phyloP scores from a whole-genome alignment of 2,888 invertebrate genomes.

The Frankliniella fusca region DNA sequence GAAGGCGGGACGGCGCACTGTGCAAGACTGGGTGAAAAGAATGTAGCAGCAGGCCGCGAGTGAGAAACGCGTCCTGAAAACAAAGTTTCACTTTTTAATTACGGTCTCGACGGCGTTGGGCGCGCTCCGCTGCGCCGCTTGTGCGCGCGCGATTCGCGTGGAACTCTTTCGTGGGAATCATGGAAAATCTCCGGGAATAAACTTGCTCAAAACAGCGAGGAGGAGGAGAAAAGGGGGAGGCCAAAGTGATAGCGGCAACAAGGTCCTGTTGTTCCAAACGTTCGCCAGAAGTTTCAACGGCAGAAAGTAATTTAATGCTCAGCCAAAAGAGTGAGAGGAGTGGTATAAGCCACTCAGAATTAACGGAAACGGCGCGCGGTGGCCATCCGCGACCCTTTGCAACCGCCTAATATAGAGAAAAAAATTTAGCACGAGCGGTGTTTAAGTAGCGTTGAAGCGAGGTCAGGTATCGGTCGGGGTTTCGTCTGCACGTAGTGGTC shows the following conservation, averaged over 20 bases:
- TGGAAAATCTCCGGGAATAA: slow-evolving; percentile 1
- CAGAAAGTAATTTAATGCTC: neutral
- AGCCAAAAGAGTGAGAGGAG: neutral
- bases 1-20: neutral
- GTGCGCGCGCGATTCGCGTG: neutral
- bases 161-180: slow-evolving; percentile 3
- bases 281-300: neutral
- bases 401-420: too few species aligned
- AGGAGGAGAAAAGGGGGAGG: neutral
- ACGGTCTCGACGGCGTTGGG: neutral
- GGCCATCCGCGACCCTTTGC: too few species aligned
- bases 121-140: neutral
- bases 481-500: too few species aligned
- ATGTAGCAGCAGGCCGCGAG: neutral
- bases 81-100: slow-evolving; percentile 25
- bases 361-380: too few species aligned
- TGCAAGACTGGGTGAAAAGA: too few species aligned
- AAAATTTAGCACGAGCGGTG: too few species aligned
- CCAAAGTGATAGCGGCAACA: neutral
- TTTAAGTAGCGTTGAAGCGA: too few species aligned
- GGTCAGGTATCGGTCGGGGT: too few species aligned
- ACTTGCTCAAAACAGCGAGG: neutral
- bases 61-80: neutral
- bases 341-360: too few species aligned
- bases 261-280: slow-evolving; percentile 18